Evolutionary conservation across 2,113 vertebrate species (phyloP).

Genomic region (Hippocampus zosterae): DNA sequence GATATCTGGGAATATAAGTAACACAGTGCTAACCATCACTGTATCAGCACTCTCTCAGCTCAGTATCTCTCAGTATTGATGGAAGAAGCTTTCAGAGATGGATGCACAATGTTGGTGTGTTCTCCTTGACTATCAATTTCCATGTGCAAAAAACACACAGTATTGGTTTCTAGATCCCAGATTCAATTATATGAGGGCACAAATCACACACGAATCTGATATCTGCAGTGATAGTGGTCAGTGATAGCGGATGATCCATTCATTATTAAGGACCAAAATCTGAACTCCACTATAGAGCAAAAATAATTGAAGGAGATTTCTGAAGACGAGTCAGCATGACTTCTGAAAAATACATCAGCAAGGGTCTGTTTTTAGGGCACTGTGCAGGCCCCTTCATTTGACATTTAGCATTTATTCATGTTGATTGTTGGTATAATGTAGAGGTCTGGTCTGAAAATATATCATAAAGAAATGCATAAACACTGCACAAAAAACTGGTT

Average conservation of each 20-base stretch:
- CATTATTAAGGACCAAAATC: background rate
- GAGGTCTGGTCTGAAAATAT: background rate
- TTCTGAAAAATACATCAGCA: background rate
- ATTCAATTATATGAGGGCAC: background rate
- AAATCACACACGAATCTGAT: background rate
- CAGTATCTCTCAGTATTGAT: background rate
- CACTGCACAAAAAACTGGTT: too few relatives aligned
- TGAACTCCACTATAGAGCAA: background rate
- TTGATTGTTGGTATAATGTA: background rate
- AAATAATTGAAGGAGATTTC: background rate
- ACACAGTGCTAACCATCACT: background rate
- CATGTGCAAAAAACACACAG: background rate
- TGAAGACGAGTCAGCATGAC: background rate
- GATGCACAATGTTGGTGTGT: background rate
- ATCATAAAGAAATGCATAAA: background rate
- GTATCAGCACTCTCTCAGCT: background rate
- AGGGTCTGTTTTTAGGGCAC: too few relatives aligned
- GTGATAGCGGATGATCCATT: background rate
- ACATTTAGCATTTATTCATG: background rate
- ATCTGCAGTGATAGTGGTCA: background rate
- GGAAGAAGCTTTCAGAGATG: background rate
- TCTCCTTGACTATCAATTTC: background rate
- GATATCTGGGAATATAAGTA: background rate
- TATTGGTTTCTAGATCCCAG: too few relatives aligned
- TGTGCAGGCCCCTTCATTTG: too few relatives aligned